Evolutionary conservation across 2,797 vertebrate genomes (phyloP).

Genomic region (Harpagifer antarcticus): DNA sequence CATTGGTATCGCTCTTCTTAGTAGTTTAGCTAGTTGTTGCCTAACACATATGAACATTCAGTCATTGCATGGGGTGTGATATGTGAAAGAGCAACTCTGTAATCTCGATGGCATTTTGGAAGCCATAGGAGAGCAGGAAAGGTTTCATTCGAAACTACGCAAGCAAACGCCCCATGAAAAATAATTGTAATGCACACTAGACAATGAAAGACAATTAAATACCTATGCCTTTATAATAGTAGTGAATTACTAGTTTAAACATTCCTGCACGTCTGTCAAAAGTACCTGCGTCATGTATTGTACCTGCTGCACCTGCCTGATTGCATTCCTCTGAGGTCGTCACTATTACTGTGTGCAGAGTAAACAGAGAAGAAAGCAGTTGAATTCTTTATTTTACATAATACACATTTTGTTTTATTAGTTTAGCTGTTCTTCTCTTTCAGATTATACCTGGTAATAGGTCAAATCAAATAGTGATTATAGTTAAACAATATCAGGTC

Average conservation of each 20-base stretch:
- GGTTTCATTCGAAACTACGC: conserved; percentile 51
- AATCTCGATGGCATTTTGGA: conserved; percentile 9
- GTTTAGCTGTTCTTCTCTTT: background rate
- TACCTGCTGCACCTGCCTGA: conserved; percentile 56
- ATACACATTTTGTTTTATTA: background rate
- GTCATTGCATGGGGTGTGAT: background rate
- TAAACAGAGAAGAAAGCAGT: conserved; percentile 6
- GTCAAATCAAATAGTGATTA: background rate
- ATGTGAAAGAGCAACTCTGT: conserved; percentile 2
- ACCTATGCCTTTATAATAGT: conserved; percentile 1
- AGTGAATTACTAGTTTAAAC: conserved; percentile 42
- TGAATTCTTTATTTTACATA: background rate
- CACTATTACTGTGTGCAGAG: conserved; percentile 18
- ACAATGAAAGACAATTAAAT: conserved; percentile 18
- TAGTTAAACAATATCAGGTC: background rate
- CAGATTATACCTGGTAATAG: background rate
- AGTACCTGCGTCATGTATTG: conserved; percentile 38
- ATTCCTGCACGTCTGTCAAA: conserved; percentile 41
- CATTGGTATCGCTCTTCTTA: background rate
- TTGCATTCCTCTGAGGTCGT: conserved; percentile 53
- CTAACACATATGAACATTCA: background rate
- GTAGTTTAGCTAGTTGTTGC: background rate
- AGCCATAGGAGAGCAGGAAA: conserved; percentile 27
- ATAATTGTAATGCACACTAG: conserved; percentile 4
- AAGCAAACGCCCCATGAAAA: conserved; percentile 17